Evolutionary conservation across 2,797 vertebrate species (phyloP).

Genomic region (Selene dorsalis): DNA sequence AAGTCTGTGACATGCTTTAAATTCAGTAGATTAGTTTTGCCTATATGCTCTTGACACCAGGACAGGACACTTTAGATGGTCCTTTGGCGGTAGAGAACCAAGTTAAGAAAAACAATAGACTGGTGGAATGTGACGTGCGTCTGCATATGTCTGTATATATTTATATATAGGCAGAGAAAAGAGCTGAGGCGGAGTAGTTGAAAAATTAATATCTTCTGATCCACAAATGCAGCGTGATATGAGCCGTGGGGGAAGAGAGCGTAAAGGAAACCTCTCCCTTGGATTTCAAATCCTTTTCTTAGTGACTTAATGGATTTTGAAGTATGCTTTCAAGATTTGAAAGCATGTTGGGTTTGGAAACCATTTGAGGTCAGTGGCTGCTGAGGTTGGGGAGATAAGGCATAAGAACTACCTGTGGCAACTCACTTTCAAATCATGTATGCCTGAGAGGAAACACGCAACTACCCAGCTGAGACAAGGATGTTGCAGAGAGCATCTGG

Average conservation of each 20-base stretch:
- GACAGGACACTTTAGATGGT: conserved; percentile 17
- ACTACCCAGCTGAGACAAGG: not conserved
- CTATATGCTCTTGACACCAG: conserved; percentile 17
- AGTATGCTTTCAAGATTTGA: conserved; percentile 67
- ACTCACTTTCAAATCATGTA: conserved; percentile 12
- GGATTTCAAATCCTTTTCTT: conserved; percentile 65
- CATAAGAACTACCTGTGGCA: conserved; percentile 30
- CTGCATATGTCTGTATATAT: conserved; percentile 17
- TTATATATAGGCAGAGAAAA: conserved; percentile 33
- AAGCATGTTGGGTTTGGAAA: conserved; percentile 49
- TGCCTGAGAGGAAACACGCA: conserved; percentile 31
- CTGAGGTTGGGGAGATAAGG: conserved; percentile 29
- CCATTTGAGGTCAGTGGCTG: conserved; percentile 28
- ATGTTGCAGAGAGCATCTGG: conserved; percentile 2
- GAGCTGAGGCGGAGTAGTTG: conserved; percentile 39
- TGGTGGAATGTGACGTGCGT: conserved; percentile 14
- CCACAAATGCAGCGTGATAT: conserved; percentile 59
- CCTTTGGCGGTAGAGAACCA: conserved; percentile 25
- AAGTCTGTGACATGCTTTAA: conserved; percentile 56
- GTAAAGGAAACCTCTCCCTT: conserved; percentile 40
- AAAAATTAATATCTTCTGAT: conserved; percentile 68
- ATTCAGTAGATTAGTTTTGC: conserved; percentile 47
- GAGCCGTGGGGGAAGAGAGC: conserved; percentile 12
- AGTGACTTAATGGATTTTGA: conserved; percentile 70
- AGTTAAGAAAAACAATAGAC: conserved; percentile 44